Percentiles rank a stretch among this genome's conserved stretches.
Conservation (phyloP, 2,797 vertebrate genomes). For the Pogoniulus pusillus region DNA sequence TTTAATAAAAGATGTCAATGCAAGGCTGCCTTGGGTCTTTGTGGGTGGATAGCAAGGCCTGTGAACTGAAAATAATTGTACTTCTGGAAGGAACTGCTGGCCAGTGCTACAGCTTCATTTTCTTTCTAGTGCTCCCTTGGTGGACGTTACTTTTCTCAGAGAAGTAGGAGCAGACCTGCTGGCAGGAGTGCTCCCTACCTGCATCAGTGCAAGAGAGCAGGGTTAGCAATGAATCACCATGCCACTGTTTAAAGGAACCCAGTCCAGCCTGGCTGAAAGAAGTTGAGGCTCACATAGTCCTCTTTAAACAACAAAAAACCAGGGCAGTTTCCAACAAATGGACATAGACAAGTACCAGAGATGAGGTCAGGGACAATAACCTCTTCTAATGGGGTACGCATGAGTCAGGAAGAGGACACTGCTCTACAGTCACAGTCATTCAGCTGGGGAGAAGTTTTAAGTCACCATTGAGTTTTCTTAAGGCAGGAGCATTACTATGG, state of each 20-base stretch:
- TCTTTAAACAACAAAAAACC: background rate
- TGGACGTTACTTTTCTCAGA: background rate
- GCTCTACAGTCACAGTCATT: background rate
- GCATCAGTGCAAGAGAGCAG: accelerated
- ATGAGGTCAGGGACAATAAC: background rate
- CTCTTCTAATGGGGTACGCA: background rate
- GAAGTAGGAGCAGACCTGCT: background rate
- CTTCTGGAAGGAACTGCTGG: background rate
- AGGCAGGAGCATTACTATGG: background rate
- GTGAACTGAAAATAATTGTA: background rate
- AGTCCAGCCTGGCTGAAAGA: background rate
- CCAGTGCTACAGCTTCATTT: background rate
- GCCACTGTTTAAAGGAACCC: background rate
- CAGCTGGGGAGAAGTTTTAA: background rate
- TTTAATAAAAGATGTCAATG: constrained; percentile 22
- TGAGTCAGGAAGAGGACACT: background rate
- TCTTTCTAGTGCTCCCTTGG: background rate
- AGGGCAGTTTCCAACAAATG: background rate
- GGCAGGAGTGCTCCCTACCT: background rate
- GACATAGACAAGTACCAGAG: background rate
- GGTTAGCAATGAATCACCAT: background rate
- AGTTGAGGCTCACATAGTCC: background rate
- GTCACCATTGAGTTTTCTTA: background rate
- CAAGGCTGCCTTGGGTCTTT: background rate
- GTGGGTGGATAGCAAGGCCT: background rate